Percentiles rank a stretch among this genome's conserved stretches.
Evolutionary conservation across 1,140 invertebrate genomes (phyloP).

Genomic region (Vollenhovia emeryi): DNA sequence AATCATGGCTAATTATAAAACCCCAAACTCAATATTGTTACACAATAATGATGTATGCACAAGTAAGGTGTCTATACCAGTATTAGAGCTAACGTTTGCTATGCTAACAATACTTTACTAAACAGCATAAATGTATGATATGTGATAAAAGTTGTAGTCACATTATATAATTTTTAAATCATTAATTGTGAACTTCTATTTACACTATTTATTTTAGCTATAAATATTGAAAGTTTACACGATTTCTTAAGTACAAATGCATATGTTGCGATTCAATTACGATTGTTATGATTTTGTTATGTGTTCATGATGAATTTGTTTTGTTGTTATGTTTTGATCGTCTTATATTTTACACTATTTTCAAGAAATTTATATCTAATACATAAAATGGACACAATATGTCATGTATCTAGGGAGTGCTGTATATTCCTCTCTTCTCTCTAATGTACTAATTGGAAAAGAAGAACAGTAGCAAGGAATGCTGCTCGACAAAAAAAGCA

Average conservation of each 20-base stretch:
- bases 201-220: slow-evolving; percentile 4
- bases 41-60: slow-evolving; percentile 30
- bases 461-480: neutral
- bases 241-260: slow-evolving; percentile 22
- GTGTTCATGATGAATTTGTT: slow-evolving; percentile 20
- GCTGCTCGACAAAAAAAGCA: slow-evolving; percentile 32
- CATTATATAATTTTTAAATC: slow-evolving; percentile 2
- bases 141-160: slow-evolving; percentile 19
- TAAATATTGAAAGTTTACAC: neutral
- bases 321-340: neutral
- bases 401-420: slow-evolving; percentile 4
- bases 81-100: slow-evolving; percentile 7
- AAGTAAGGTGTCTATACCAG: slow-evolving; percentile 12
- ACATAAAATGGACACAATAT: slow-evolving; percentile 7
- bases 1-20: slow-evolving; percentile 63
- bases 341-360: neutral
- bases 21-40: slow-evolving; percentile 37
- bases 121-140: neutral
- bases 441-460: neutral
- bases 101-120: slow-evolving; percentile 19
- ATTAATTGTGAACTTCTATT: neutral
- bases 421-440: slow-evolving; percentile 10
- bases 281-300: slow-evolving; percentile 24
- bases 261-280: slow-evolving; percentile 24
- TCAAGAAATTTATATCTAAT: slow-evolving; percentile 24